Conservation (phyloP, 1,140 invertebrate genomes). For the Agraylea sexmaculata region DNA sequence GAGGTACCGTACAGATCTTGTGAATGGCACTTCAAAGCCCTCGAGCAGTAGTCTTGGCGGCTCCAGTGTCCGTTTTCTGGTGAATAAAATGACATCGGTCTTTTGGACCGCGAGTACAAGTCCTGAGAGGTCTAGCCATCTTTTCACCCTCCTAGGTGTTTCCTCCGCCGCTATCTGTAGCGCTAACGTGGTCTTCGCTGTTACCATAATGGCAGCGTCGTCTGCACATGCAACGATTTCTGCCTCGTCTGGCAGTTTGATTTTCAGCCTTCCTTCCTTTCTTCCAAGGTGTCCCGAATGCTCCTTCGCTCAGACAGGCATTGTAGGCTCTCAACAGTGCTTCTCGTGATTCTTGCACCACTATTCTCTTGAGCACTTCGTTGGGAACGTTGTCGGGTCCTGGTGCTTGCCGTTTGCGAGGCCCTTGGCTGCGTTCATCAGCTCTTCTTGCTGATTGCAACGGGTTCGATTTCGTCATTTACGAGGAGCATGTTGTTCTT, state of each 20-base stretch:
- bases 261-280: constrained; percentile 21
- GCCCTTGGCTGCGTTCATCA: constrained; percentile 21
- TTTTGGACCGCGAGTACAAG: constrained; percentile 15
- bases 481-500: not conserved
- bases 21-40: no score
- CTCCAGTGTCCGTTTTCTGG: no score
- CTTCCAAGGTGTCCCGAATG: no score
- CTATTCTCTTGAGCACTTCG: constrained; percentile 19
- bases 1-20: no score
- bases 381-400: constrained; percentile 24
- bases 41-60: constrained; percentile 12
- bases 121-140: constrained; percentile 7
- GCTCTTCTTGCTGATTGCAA: constrained; percentile 22
- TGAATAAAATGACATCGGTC: no score
- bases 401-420: constrained; percentile 24
- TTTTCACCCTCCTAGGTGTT: no score
- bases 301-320: no score
- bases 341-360: no score
- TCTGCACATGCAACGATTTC: no score
- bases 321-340: no score
- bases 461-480: not conserved
- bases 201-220: no score
- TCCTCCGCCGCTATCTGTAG: not conserved
- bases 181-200: constrained; percentile 8
- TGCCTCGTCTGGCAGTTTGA: constrained; percentile 18